phyloP scores from a whole-genome alignment of 2,113 vertebrate species.

The Ardeotis arabs region DNA sequence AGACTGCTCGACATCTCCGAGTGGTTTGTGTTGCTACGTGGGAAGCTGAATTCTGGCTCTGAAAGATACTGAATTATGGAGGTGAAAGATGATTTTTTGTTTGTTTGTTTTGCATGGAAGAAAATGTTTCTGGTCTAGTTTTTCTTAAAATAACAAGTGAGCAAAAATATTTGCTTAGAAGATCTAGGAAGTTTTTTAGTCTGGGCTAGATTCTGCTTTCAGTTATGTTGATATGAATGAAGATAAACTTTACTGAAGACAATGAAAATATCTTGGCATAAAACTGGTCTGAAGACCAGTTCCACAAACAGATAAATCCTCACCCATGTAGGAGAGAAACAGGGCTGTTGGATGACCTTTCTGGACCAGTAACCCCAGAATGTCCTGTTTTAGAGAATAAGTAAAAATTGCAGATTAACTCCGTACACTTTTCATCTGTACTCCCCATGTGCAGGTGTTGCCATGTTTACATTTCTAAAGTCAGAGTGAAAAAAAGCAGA shows the following conservation, averaged over 20 bases:
- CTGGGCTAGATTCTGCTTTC: neutral
- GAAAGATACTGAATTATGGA: neutral
- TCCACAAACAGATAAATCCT: neutral
- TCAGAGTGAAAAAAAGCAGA: neutral
- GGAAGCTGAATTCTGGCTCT: neutral
- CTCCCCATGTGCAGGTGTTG: neutral
- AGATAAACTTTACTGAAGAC: neutral
- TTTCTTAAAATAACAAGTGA: neutral
- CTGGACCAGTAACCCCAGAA: neutral
- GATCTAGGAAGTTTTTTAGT: neutral
- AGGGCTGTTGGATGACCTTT: neutral
- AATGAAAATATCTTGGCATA: neutral
- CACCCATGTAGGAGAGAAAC: neutral
- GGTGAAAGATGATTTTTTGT: neutral
- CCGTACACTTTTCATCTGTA: neutral
- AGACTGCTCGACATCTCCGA: neutral
- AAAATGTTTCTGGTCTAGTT: neutral
- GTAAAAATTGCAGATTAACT: neutral
- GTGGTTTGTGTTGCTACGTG: neutral
- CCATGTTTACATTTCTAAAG: neutral
- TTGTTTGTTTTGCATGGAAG: neutral
- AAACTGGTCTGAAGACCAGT: neutral
- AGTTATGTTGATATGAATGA: neutral
- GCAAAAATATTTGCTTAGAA: neutral
- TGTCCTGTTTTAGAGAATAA: neutral